These are phyloP conservation scores for Nibea coibor DNA, from an alignment of 2,113 vertebrate genomes.

Conservation along the genomic window DNA sequence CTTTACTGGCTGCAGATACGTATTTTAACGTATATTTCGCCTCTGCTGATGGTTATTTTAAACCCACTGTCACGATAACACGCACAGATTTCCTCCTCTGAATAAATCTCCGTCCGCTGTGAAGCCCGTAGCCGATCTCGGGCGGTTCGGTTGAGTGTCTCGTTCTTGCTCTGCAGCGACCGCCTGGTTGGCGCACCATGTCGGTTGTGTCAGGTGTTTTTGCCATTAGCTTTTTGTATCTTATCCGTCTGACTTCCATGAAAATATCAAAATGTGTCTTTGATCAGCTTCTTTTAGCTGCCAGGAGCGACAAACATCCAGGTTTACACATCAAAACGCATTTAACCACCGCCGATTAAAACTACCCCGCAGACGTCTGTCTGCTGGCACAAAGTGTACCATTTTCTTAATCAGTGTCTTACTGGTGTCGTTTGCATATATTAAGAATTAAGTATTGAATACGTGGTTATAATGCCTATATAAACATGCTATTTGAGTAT, in stretches of 20 bases:
- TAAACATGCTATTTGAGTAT: slow-evolving; percentile 63
- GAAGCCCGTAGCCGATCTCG: slow-evolving; percentile 7
- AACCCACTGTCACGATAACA: not conserved
- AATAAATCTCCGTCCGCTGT: slow-evolving; percentile 13
- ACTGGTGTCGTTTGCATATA: not conserved
- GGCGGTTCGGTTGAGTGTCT: slow-evolving; percentile 51
- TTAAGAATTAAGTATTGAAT: not conserved
- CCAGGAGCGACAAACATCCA: not conserved
- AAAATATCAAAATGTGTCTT: not conserved
- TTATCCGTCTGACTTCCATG: not conserved
- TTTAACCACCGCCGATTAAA: slow-evolving; percentile 22
- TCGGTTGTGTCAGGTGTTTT: slow-evolving; percentile 71
- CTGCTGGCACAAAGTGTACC: slow-evolving; percentile 41
- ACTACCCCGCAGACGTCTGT: not conserved
- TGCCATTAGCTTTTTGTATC: not conserved
- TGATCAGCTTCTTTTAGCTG: not conserved
- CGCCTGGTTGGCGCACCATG: slow-evolving; percentile 31
- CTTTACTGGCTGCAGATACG: not conserved
- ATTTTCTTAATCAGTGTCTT: not conserved
- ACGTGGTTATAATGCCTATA: slow-evolving; percentile 35
- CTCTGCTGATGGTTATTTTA: not conserved
- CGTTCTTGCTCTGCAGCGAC: slow-evolving; percentile 57
- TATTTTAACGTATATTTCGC: not conserved
- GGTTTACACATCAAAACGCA: slow-evolving; percentile 38
- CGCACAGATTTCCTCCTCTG: not conserved